A percentile compares a stretch with the other conserved stretches of the same genome.
phyloP scores from a whole-genome alignment of 92 coral and sea anemone genomes.

The Epizoanthus rinbou region DNA sequence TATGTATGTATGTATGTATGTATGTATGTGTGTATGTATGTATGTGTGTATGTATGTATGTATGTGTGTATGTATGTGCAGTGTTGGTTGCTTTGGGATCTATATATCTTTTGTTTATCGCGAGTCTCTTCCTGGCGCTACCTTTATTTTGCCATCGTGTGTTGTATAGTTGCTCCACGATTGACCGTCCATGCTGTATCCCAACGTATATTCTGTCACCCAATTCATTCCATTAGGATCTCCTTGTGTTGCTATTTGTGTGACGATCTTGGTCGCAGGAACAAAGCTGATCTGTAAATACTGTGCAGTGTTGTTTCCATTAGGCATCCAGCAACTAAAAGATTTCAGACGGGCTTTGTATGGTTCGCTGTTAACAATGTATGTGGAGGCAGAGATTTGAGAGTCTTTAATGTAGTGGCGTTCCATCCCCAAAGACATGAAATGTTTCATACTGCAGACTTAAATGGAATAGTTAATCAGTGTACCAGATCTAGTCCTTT shows the following conservation, averaged over 20 bases:
- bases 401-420: slow-evolving; percentile 2
- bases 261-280: slow-evolving; percentile 6
- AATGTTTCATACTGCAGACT: not conserved
- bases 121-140: not conserved
- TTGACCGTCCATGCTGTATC: too few species aligned
- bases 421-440: slow-evolving; percentile 11
- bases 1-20: too few species aligned
- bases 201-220: too few species aligned
- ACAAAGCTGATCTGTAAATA: slow-evolving; percentile 18
- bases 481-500: too few species aligned
- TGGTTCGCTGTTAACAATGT: not conserved
- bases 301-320: not conserved
- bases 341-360: not conserved
- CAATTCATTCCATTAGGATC: too few species aligned
- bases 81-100: too few species aligned
- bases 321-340: not conserved
- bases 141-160: not conserved
- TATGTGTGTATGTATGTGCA: too few species aligned
- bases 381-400: slow-evolving; percentile 6
- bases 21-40: too few species aligned
- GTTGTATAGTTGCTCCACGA: slow-evolving; percentile 6
- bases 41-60: too few species aligned
- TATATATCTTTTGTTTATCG: not conserved
- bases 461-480: not conserved
- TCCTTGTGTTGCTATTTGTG: not conserved